phyloP scores from a whole-genome alignment of 2,888 invertebrate species.

The Pherbina coryleti region DNA sequence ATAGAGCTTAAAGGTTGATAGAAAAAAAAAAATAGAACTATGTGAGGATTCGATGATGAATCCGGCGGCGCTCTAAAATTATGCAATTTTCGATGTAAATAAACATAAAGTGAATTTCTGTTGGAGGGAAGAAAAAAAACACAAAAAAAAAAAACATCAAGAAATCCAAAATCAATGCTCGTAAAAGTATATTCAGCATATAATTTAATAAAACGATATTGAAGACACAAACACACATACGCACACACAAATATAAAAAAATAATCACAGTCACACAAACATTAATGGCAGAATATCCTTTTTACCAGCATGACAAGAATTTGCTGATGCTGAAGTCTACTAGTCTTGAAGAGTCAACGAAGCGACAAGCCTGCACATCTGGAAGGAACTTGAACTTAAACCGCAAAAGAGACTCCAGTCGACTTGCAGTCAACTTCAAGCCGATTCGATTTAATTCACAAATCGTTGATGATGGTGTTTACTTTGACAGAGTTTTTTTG shows the following conservation, averaged over 20 bases:
- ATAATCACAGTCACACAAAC: neutral
- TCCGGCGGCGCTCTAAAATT: neutral
- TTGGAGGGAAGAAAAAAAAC: constrained; percentile 31
- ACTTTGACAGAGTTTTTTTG: constrained; percentile 11
- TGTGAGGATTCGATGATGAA: neutral
- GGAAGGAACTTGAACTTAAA: constrained; percentile 45
- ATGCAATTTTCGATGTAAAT: constrained; percentile 58
- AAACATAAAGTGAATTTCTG: constrained; percentile 59
- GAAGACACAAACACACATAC: constrained; percentile 28
- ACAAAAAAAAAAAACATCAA: constrained; percentile 14
- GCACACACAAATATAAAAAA: neutral
- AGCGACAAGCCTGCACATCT: constrained; percentile 27
- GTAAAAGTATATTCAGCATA: constrained; percentile 62
- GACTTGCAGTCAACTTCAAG: neutral
- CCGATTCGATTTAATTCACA: neutral
- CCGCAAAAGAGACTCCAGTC: constrained; percentile 31
- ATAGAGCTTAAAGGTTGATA: neutral
- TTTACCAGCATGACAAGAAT: constrained; percentile 15
- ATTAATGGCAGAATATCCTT: neutral
- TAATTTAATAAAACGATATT: constrained; percentile 62
- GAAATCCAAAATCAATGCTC: constrained; percentile 60
- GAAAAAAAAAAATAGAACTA: constrained; percentile 15
- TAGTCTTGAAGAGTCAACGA: constrained; percentile 35
- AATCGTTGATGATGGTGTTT: neutral
- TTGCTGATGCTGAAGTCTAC: neutral